phyloP scores from a whole-genome alignment of 2,888 invertebrate species.

The Dichetophora obliterata region DNA sequence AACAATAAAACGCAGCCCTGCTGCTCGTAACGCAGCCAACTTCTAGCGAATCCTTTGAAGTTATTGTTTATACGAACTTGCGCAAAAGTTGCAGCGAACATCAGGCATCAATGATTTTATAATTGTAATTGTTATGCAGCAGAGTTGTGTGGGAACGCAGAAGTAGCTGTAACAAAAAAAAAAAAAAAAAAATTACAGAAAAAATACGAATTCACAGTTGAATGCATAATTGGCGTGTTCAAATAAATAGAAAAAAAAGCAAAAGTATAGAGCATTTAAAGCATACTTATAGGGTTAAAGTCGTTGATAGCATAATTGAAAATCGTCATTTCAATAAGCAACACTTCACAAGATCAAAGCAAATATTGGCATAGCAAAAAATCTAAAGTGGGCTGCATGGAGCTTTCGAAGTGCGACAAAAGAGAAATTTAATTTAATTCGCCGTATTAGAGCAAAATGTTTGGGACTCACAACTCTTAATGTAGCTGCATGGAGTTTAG shows the following conservation, averaged over 20 bases:
- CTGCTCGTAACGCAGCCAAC: constrained; percentile 14
- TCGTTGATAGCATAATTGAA: constrained; percentile 15
- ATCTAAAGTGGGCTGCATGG: not conserved
- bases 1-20: constrained; percentile 29
- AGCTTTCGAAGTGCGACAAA: too few species aligned
- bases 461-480: not conserved
- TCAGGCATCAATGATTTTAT: constrained; percentile 63
- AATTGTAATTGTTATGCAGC: constrained; percentile 62
- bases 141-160: not conserved
- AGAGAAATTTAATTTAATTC: not conserved
- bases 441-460: not conserved
- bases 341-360: constrained; percentile 35
- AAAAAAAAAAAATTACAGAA: not conserved
- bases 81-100: constrained; percentile 36
- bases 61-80: constrained; percentile 38
- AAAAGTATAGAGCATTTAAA: constrained; percentile 14
- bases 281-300: constrained; percentile 33
- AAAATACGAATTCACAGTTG: constrained; percentile 24
- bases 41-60: constrained; percentile 34
- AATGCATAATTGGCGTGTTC: constrained; percentile 38
- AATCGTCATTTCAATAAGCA: constrained; percentile 28
- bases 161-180: not conserved
- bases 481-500: not conserved
- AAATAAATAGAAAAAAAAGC: constrained; percentile 14
- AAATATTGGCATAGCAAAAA: not conserved